Percentiles rank a stretch among this genome's conserved stretches.
These are phyloP conservation scores for Pediacus dermestoides DNA, from an alignment of 2,888 invertebrate genomes.

Conservation along the genomic window DNA sequence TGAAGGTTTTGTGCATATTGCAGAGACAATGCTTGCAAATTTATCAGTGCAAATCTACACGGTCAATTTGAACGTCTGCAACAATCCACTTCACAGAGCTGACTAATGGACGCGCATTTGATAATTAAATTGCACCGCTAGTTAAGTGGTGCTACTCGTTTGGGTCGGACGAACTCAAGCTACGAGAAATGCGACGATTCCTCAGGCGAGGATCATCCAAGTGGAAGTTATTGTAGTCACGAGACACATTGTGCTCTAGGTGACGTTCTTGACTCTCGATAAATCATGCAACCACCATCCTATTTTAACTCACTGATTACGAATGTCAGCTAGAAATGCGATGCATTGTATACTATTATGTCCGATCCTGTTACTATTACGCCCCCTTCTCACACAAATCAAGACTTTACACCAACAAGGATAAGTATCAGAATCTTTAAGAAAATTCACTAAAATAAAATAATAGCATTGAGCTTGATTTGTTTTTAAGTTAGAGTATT, in stretches of 20 bases:
- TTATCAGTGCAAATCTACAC: constrained; percentile 44
- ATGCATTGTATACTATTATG: constrained; percentile 38
- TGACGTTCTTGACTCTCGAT: constrained; percentile 40
- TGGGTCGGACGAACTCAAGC: no score
- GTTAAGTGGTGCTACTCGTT: constrained; percentile 34
- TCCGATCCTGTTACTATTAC: no score
- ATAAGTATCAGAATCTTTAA: no score
- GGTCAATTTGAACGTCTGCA: constrained; percentile 45
- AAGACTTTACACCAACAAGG: no score
- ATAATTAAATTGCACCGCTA: constrained; percentile 46
- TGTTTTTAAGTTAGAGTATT: no score
- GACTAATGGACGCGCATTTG: constrained; percentile 46
- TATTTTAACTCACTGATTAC: constrained; percentile 46
- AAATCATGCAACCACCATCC: constrained; percentile 44
- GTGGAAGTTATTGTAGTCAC: constrained; percentile 42
- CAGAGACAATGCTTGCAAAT: constrained; percentile 39
- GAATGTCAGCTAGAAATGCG: constrained; percentile 43
- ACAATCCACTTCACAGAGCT: constrained; percentile 42
- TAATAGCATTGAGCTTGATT: no score
- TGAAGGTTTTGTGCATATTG: constrained; percentile 4
- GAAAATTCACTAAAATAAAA: no score
- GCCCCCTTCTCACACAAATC: no score
- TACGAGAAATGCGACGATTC: constrained; percentile 22
- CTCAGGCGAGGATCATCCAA: constrained; percentile 30
- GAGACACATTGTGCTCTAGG: constrained; percentile 41